Percentiles rank a stretch among this genome's conserved stretches.
These are phyloP conservation scores for Anarsia innoxiella DNA, from an alignment of 2,888 invertebrate genomes.

Conservation along the genomic window DNA sequence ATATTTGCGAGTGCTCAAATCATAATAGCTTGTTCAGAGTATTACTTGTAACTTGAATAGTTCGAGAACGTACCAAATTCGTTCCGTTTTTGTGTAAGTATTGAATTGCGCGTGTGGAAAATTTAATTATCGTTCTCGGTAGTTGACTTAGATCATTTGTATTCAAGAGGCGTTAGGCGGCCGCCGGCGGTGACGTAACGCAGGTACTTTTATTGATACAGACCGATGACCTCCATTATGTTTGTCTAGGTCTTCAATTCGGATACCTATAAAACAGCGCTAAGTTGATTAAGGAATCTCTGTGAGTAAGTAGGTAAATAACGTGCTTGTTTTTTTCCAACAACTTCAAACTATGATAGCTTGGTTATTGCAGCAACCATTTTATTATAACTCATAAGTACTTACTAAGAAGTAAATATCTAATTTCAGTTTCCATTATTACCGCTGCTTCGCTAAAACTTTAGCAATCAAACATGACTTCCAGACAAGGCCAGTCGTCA, in stretches of 20 bases:
- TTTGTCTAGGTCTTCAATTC: slow-evolving; percentile 32
- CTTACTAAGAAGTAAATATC: too few species aligned
- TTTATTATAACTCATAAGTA: too few species aligned
- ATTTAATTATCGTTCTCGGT: slow-evolving; percentile 62
- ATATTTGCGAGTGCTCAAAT: too few species aligned
- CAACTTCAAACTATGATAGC: too few species aligned
- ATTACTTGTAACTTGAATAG: slow-evolving; percentile 5
- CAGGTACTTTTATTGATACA: slow-evolving; percentile 34
- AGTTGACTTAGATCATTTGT: slow-evolving; percentile 53
- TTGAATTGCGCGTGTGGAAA: slow-evolving; percentile 54
- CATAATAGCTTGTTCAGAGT: too few species aligned
- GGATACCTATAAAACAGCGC: too few species aligned
- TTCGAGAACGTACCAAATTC: slow-evolving; percentile 40
- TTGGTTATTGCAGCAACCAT: too few species aligned
- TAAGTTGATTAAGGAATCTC: too few species aligned
- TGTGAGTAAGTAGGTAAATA: too few species aligned
- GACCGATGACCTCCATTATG: slow-evolving; percentile 57
- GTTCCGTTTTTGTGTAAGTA: slow-evolving; percentile 36
- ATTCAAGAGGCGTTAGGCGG: slow-evolving; percentile 62
- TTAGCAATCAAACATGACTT: slow-evolving; percentile 21
- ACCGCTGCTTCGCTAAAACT: too few species aligned
- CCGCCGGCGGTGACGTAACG: slow-evolving; percentile 59
- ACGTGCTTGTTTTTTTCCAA: too few species aligned
- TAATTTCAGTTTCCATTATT: too few species aligned
- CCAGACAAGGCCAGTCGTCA: slow-evolving; percentile 12